Evolutionary conservation across 2,113 vertebrate species (phyloP).

Genomic region (Lontra canadensis): DNA sequence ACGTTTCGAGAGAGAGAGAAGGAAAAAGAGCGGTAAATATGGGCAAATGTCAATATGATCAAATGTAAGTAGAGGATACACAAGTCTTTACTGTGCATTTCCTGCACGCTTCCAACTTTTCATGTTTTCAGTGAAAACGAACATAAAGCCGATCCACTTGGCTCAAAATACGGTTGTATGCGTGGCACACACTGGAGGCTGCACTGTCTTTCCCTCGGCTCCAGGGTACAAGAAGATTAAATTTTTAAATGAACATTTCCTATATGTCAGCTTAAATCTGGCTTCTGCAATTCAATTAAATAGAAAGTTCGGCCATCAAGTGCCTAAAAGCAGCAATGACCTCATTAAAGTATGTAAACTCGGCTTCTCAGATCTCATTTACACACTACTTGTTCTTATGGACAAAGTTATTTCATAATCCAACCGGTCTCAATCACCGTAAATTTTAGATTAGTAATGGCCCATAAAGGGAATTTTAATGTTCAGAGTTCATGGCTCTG

Average conservation of each 20-base stretch:
- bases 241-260: constrained; percentile 48
- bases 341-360: background rate
- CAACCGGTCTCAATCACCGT: background rate
- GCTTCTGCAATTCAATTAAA: constrained; percentile 13
- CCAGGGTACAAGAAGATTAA: background rate
- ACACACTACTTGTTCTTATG: background rate
- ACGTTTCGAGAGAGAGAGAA: background rate
- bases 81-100: background rate
- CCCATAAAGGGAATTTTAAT: constrained; percentile 24
- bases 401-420: constrained; percentile 32
- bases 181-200: background rate
- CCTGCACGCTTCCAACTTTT: background rate
- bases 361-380: constrained; percentile 23
- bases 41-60: background rate
- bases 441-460: constrained; percentile 20
- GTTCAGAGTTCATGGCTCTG: background rate
- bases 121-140: background rate
- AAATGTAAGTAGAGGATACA: background rate
- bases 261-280: constrained; percentile 39
- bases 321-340: constrained; percentile 25
- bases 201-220: background rate
- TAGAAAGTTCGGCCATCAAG: background rate
- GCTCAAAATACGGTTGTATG: background rate
- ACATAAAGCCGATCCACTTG: background rate
- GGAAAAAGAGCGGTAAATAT: background rate